phyloP scores from a whole-genome alignment of 2,113 vertebrate species.

The Fukomys damarensis region DNA sequence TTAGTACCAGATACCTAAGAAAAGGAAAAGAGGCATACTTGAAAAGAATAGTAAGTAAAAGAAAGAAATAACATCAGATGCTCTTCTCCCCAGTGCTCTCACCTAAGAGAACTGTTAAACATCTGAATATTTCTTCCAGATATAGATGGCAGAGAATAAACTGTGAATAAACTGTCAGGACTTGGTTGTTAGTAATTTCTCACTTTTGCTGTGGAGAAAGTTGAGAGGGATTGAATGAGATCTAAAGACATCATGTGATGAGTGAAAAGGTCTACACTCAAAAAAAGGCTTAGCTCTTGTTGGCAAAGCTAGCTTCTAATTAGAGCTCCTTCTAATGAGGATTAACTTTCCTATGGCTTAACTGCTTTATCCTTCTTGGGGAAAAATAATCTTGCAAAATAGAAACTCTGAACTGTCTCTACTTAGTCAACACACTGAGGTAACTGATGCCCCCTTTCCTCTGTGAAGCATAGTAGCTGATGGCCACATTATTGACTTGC shows the following conservation, averaged over 20 bases:
- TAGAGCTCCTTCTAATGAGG: not conserved
- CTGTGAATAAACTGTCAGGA: not conserved
- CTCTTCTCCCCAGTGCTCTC: not conserved
- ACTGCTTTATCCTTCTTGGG: not conserved
- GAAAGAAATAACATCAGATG: not conserved
- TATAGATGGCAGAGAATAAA: not conserved
- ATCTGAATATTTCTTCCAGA: not conserved
- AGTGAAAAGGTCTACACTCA: not conserved
- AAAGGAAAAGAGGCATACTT: not conserved
- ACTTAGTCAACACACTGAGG: not conserved
- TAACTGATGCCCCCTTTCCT: not conserved
- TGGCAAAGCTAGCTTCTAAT: not conserved
- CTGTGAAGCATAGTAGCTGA: not conserved
- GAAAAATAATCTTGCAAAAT: conserved; percentile 37
- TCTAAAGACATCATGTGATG: not conserved
- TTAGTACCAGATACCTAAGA: conserved; percentile 15
- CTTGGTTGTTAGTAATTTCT: not conserved
- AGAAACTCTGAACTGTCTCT: not conserved
- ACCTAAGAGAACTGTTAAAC: not conserved
- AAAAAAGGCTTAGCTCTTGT: not conserved
- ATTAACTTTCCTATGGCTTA: not conserved
- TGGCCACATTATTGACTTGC: not conserved
- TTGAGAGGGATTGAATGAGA: not conserved
- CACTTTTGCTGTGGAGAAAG: conserved; percentile 12
- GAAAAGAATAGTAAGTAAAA: not conserved